Percentiles rank a stretch among this genome's conserved stretches.
Evolutionary conservation across 2,113 vertebrate species (phyloP).

Genomic region (Patagioenas fasciata): DNA sequence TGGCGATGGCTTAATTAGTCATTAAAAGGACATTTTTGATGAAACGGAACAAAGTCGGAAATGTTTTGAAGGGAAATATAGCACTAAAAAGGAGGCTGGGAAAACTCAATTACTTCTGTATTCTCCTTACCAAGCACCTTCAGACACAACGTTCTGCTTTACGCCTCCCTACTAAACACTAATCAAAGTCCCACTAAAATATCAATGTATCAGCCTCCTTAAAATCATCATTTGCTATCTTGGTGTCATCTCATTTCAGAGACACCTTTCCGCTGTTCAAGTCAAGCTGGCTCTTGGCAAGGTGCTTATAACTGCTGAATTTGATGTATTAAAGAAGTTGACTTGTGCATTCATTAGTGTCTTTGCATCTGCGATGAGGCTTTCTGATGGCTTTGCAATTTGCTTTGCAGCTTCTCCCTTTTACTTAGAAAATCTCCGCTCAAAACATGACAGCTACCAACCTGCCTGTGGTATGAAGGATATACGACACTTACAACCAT

Average conservation of each 20-base stretch:
- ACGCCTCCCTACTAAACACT: not conserved
- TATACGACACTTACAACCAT: rapidly evolving
- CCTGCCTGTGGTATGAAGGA: rapidly evolving
- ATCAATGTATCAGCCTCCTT: not conserved
- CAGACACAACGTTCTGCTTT: not conserved
- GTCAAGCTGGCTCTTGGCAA: not conserved
- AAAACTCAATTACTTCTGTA: not conserved
- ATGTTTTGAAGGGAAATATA: not conserved
- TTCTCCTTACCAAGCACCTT: not conserved
- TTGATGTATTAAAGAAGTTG: not conserved
- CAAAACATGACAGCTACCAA: not conserved
- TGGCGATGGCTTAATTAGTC: not conserved
- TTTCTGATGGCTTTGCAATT: not conserved
- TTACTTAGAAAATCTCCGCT: not conserved
- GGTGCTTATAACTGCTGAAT: not conserved
- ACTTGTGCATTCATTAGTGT: not conserved
- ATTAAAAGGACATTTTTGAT: not conserved
- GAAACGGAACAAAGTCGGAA: not conserved
- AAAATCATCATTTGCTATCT: not conserved
- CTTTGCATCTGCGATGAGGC: not conserved
- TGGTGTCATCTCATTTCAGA: not conserved
- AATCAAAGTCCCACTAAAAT: not conserved
- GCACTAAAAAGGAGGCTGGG: not conserved
- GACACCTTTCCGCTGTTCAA: not conserved
- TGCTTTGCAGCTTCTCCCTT: not conserved